phyloP scores from a whole-genome alignment of 2,797 vertebrate genomes.

The Cryptoblepharus egeriae region DNA sequence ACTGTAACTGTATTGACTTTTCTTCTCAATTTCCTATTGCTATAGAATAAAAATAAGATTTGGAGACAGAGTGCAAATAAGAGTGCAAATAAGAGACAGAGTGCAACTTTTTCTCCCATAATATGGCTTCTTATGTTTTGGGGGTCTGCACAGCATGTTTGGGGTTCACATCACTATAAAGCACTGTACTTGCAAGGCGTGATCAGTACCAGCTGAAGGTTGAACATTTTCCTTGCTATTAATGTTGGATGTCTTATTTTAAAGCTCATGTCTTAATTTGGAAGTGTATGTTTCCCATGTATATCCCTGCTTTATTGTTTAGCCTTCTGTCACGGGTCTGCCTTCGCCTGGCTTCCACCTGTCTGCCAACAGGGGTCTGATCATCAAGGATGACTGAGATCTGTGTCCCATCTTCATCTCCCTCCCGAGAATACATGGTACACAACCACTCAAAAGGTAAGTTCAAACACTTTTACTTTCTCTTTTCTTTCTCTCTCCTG shows the following conservation, averaged over 20 bases:
- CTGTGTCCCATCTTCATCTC: too few species aligned
- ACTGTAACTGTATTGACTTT: background rate
- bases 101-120: too few species aligned
- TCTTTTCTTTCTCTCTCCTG: too few species aligned
- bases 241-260: background rate
- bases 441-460: too few species aligned
- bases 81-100: too few species aligned
- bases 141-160: background rate
- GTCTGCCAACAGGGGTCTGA: too few species aligned
- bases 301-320: background rate
- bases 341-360: too few species aligned
- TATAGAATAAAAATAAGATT: background rate
- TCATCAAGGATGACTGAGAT: too few species aligned
- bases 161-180: background rate
- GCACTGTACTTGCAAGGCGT: background rate
- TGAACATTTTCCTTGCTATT: background rate
- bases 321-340: too few species aligned
- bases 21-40: background rate
- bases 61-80: too few species aligned
- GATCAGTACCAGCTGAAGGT: background rate
- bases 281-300: background rate
- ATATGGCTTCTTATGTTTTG: background rate
- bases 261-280: background rate
- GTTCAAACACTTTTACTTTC: too few species aligned
- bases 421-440: too few species aligned